Evolutionary conservation across 1,140 invertebrate species (phyloP), one percentile per base, ranked within the genome.

Genomic region (Odontomachus brunneus): DNA sequence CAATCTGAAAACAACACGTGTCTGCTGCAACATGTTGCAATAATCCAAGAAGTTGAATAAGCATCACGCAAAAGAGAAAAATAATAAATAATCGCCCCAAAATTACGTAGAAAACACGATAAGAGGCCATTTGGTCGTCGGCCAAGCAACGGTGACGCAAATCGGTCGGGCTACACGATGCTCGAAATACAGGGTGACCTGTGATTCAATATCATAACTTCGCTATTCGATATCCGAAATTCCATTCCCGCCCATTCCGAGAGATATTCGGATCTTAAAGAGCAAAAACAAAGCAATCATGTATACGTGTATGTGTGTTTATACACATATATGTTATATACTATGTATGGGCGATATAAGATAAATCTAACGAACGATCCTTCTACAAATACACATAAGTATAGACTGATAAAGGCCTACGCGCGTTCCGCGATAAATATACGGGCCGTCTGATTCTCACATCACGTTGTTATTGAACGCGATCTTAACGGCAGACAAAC

Each of bases 81-180:
- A 69, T 44, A 81, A 78, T 82, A 38, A 59, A 69, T 44, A 75
- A 72, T 82, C 49, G 0, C 2, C 15, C 29, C 24, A 17, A 75
- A 29, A 72, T 71, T 65, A 72, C 15, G 7, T 48, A 48, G 33
- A 81, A 74, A 81, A 80, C 74, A 69, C n/a, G 69, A 69, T 29
- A 65, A 53, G 69, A 49, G n/a, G 49, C 15, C n/a, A 17, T 0
- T 80, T 75, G 69, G 53, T 85, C 69, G 44, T 60, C 49, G 22
- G 49, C 63, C 63, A 75, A 24, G 12, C 33, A 38, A 53, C 53
- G 29, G n/a, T 85, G 72, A 86, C 81, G 81, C 24, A 75, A 85
- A 81, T 53, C 60, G 11, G 26, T 22, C 44, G 19, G 12, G 57
- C 12, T 44, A 60, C 55, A 44, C 19, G 29, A 19, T 19, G 15